Conservation (phyloP, 92 coral and sea anemone species). For the Virgularia gustaviana region DNA sequence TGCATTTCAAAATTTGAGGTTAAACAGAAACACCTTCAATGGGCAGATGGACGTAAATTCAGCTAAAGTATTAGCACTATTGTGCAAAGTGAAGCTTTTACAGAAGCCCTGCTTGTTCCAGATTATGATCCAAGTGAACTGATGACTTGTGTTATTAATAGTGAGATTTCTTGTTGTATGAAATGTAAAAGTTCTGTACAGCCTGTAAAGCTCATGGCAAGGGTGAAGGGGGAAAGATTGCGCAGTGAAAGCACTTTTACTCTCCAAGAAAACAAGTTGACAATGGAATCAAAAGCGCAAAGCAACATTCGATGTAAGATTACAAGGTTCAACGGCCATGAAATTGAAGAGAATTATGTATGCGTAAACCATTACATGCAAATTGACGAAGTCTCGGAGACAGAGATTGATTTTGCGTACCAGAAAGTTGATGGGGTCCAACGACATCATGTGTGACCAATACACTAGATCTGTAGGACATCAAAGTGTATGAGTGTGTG, state of each 20-base stretch:
- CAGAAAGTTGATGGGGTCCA: constrained; percentile 10
- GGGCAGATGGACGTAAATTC: constrained; percentile 13
- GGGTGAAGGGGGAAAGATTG: constrained; percentile 21
- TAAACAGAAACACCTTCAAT: constrained; percentile 13
- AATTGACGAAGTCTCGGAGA: constrained; percentile 28
- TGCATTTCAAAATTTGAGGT: constrained; percentile 11
- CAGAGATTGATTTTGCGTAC: too few relatives aligned
- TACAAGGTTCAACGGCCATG: constrained; percentile 37
- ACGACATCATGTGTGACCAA: constrained; percentile 37
- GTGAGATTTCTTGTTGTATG: constrained; percentile 30
- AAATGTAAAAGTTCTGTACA: too few relatives aligned
- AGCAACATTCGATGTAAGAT: constrained; percentile 51
- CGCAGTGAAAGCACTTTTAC: constrained; percentile 32
- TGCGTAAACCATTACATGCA: constrained; percentile 28
- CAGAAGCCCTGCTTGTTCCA: not conserved
- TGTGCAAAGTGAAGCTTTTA: not conserved
- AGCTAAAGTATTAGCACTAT: not conserved
- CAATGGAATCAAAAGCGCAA: constrained; percentile 30
- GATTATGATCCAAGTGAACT: constrained; percentile 11
- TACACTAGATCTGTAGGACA: constrained; percentile 43
- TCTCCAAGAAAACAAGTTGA: constrained; percentile 29
- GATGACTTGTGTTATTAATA: not conserved
- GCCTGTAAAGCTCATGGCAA: constrained; percentile 16
- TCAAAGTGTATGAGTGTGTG: constrained; percentile 50
- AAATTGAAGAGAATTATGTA: constrained; percentile 47